Evolutionary conservation across 37 sponge, comb jelly and placozoan genomes (phyloP), one percentile per base, ranked within the genome.

Genomic region (Halichondria panicea): DNA sequence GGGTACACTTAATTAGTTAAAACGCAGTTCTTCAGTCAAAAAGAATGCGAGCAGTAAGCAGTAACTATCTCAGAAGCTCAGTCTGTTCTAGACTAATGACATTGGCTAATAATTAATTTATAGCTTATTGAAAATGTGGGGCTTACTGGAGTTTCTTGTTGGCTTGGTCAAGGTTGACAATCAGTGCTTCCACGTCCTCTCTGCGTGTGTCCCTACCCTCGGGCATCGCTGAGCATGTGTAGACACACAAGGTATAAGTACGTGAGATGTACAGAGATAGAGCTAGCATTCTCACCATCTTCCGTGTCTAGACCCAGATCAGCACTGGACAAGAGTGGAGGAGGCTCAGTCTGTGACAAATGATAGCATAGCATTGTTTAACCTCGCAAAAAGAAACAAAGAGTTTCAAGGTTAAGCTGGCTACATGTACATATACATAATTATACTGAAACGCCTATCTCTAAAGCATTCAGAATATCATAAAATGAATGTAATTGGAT

Each of bases 261-360:
- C 15, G n/a, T 48, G 15, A 18, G 11, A 48, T 48, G 11, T 11
- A 48, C 52, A 48, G 65, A 7, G 32, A 18, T 11, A 64, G 4
- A 30, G 39, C 65, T 30, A 4, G 35, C 33, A 19, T 64, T 35
- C 71, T 56, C 55, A 85, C 86, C 55, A 31, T 63, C 54, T 60
- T 87, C 81, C 30, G 75, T 80, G 46, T 54, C 45, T 5, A 80
- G 62, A 37, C 74, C 86, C n/a, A 78, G 63, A 27, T 80, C 62
- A 27, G 55, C 54, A 54, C 45, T 62, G 28, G 74, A 55, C 2
- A 44, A 31, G 5, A 68, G 7, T 34, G 80, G 46, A 24, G 80
- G 55, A 11, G 40, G 11, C 27, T 34, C 64, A 41, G 69, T 75
- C 76, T 83, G 37, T 19, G 40, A 19, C 42, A 64, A 68, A 34